A percentile compares a stretch with the other conserved stretches of the same genome.
Conservation (phyloP, 2,888 invertebrate genomes). For the Patella depressa region DNA sequence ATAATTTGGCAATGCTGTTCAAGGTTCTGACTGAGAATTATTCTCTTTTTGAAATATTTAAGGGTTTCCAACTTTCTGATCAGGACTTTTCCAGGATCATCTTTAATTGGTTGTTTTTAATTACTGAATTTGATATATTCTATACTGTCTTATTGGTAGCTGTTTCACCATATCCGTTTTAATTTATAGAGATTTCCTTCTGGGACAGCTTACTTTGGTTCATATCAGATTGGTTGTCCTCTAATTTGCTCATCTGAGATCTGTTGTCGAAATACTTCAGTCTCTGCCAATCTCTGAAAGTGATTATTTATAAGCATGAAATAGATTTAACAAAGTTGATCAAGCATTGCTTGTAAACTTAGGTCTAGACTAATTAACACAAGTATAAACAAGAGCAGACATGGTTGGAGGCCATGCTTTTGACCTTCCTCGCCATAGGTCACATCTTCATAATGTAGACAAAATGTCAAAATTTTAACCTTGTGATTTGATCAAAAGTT, state of each 20-base stretch:
- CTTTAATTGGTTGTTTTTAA: background rate
- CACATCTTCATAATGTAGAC: background rate
- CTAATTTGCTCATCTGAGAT: background rate
- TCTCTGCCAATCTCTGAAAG: background rate
- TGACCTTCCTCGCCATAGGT: background rate
- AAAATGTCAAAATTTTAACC: too few species aligned
- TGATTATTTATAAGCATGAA: conserved; percentile 12
- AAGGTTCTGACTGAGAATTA: too few species aligned
- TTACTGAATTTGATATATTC: background rate
- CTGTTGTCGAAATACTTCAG: background rate
- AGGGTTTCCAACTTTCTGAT: too few species aligned
- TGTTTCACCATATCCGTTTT: background rate
- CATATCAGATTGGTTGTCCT: background rate
- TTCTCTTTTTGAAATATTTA: too few species aligned
- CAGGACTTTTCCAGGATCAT: background rate
- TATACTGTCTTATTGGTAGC: background rate
- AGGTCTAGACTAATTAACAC: conserved; percentile 1
- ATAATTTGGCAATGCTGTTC: too few species aligned
- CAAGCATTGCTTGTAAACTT: conserved; percentile 9
- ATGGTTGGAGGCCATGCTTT: background rate
- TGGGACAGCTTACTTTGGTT: background rate
- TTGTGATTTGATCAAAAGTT: too few species aligned
- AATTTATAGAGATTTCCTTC: background rate
- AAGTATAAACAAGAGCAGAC: background rate
- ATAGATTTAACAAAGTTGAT: conserved; percentile 7